Conservation (phyloP, 92 coral and sea anemone genomes). For the Anthopleura xanthogrammica region DNA sequence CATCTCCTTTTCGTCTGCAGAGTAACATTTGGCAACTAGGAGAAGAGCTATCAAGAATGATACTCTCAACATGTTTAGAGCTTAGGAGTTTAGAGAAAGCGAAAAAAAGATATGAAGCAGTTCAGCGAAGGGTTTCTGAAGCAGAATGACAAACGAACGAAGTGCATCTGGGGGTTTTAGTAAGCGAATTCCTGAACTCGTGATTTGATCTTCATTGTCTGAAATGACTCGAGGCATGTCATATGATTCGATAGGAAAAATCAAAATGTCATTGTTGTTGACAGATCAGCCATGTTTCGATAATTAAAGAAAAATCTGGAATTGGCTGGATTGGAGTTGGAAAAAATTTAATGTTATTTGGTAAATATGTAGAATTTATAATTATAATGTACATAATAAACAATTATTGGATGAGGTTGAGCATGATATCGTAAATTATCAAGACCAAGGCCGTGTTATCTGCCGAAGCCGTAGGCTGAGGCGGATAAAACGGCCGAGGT, state of each 20-base stretch:
- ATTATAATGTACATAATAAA: too few relatives aligned
- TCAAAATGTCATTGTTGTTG: too few relatives aligned
- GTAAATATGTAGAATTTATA: too few relatives aligned
- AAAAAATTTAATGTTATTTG: too few relatives aligned
- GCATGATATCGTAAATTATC: too few relatives aligned
- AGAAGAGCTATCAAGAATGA: background rate
- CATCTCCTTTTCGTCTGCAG: conserved; percentile 1
- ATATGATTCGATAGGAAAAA: background rate
- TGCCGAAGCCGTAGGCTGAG: too few relatives aligned
- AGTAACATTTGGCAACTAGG: background rate
- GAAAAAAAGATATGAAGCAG: background rate
- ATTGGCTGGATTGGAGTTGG: too few relatives aligned
- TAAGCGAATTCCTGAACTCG: background rate
- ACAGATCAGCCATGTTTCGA: too few relatives aligned
- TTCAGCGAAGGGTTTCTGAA: background rate
- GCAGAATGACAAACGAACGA: background rate
- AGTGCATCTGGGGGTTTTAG: background rate
- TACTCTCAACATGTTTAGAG: conserved; percentile 6
- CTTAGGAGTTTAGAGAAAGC: background rate
- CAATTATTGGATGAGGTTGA: too few relatives aligned
- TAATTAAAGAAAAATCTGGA: too few relatives aligned
- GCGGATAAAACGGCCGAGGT: too few relatives aligned
- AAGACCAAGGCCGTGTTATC: too few relatives aligned
- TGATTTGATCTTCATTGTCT: background rate
- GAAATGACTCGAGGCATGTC: background rate